These are phyloP conservation scores for Drosophila koepferae DNA, from an alignment of 2,888 invertebrate genomes.

Conservation along the genomic window DNA sequence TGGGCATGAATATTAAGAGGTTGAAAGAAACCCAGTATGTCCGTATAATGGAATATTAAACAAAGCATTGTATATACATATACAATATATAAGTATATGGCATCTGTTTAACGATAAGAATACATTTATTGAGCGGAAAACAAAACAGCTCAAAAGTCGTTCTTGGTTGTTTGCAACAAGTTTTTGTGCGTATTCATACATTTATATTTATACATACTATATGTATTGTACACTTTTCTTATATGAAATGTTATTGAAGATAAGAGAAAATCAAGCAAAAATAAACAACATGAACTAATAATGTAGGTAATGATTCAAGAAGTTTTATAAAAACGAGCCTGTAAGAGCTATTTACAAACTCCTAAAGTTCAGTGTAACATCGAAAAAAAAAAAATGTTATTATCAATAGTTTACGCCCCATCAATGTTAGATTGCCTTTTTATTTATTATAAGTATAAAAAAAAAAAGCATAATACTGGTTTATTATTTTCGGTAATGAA, in stretches of 20 bases:
- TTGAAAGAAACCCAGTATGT: not conserved
- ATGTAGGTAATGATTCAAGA: not conserved
- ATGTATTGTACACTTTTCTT: not conserved
- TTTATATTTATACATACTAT: not conserved
- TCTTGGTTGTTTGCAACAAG: not conserved
- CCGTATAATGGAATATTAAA: not conserved
- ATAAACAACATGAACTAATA: not conserved
- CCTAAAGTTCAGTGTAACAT: not conserved
- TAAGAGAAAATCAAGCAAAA: not conserved
- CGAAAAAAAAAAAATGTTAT: not conserved
- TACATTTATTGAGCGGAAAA: slow-evolving; percentile 2
- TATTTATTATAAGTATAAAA: not conserved
- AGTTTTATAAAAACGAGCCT: not conserved
- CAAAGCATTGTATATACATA: not conserved
- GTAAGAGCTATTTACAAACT: not conserved
- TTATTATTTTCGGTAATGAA: not conserved
- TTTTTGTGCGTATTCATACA: not conserved
- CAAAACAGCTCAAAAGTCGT: not conserved
- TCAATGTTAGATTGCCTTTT: too few relatives aligned
- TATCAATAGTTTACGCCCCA: not conserved
- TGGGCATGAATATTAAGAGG: not conserved
- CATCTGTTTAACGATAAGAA: not conserved
- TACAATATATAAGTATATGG: not conserved
- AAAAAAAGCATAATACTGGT: too few relatives aligned
- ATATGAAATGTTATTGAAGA: not conserved